Base-by-base conservation (phyloP, 1,140 invertebrate species). In the Papilio polytes region DNA sequence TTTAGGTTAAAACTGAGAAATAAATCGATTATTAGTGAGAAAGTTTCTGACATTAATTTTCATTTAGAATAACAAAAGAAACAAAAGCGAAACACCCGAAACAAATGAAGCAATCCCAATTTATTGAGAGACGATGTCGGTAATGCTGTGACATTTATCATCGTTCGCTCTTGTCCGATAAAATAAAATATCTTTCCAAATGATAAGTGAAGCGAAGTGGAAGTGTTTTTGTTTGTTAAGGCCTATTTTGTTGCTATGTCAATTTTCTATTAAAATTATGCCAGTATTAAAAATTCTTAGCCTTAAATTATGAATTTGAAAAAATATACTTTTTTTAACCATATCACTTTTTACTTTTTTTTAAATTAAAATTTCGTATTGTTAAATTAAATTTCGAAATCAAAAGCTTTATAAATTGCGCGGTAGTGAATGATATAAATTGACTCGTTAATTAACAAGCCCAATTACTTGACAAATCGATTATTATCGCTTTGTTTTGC, bases 81-180 rank as follows among this genome's bases (percentile, higher is more conserved):
- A 53, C 4, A 53, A 53, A 53, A 4, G 51, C 56, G n/a, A 63
- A 63, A 9, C 20, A n/a, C 0, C 56, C 20, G 22, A 63, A 66
- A 66, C 63, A 70, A 70, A 70, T 70, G 22, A 70, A 70, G 0
- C 63, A 31, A 70, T 70, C 6, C 22, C 26, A 70, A 31, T 66
- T 66, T 26, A 66, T 70, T 70, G 63, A 70, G 63, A 70, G 63
- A 31, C 63, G 22, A 70, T 70, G 22, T 70, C 63, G 13, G 13
- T 31, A 70, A 70, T 15, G 8, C 13, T 31, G 63, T 36, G 63
- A 36, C 63, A 70, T 70, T 31, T 0, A 70, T 70, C 59, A 66
- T 66, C 26, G 12, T 70, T 31, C 26, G 63, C 26, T 70, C 26
- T 63, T 22, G 63, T 70, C 13, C 22, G 63, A 70, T 63, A 63